Evolutionary conservation across 2,888 invertebrate species (phyloP), one percentile per base, ranked within the genome.

Genomic region (Nebria brevicollis): DNA sequence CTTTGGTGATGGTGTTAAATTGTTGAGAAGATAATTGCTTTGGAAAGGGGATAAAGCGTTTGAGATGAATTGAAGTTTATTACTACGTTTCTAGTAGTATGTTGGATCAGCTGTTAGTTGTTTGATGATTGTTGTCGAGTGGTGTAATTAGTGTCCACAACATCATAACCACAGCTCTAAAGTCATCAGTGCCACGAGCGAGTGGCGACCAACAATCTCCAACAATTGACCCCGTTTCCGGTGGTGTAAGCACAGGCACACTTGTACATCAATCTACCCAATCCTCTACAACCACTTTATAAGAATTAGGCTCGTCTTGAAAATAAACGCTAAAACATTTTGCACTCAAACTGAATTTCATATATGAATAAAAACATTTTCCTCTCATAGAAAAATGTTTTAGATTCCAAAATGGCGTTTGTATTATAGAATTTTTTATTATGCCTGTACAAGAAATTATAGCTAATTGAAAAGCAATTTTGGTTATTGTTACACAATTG

Each of bases 141-240:
- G 75, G 75, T 20, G 75, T 70, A 70, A 70, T 70, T 70, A 70
- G 11, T 70, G 70, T 70, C 70, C 25, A 70, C 70, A 70, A 70
- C 70, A 70, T 10, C 11, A 70, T 34, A 25, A 34, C 54, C 54
- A 54, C 54, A 54, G 13, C 54, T 20, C 70, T 70, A 70, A 70
- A 75, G 13, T 25, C 75, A 70, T 70, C 68, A 77, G 77, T 77
- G 77, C 77, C 77, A 77, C 77, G 77, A 77, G 77, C 77, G 77
- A 43, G 68, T 66, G 68, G 68, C 77, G 75, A 75, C 75, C 75
- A 64, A 75, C 68, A 68, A 77, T 77, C 77, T 77, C 70, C 77
- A 66, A 43, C 68, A 77, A 77, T 77, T 77, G 77, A 72, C 77
- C 77, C 77, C 77, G 77, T 77, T 68, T 77, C 77, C 77, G 77